A percentile compares a stretch with the other conserved stretches of the same genome.
Evolutionary conservation across 1,140 invertebrate genomes (phyloP).

Genomic region (Camponotus pennsylvanicus): DNA sequence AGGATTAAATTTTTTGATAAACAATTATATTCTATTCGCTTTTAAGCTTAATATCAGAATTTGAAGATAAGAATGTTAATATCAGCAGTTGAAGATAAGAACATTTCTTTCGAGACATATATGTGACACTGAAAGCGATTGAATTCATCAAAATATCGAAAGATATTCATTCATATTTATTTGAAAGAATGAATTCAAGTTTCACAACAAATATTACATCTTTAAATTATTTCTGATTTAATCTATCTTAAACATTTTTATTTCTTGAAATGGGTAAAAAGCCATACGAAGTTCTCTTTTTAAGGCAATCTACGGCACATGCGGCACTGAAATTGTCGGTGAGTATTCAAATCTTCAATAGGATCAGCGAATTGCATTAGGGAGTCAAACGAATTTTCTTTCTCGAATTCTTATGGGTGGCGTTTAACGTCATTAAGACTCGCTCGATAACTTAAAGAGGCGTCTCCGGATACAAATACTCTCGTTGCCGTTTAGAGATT

Average conservation of each 20-base stretch:
- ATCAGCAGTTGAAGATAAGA: not conserved
- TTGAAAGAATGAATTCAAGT: not conserved
- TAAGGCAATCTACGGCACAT: constrained; percentile 21
- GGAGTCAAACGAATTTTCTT: constrained; percentile 65
- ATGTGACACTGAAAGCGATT: not conserved
- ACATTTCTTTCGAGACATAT: not conserved
- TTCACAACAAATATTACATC: not conserved
- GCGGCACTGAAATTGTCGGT: not conserved
- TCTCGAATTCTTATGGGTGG: constrained; percentile 38
- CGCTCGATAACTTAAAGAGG: constrained; percentile 50
- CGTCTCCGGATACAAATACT: constrained; percentile 17
- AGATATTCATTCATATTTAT: not conserved
- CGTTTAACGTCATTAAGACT: constrained; percentile 57
- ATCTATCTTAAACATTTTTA: constrained; percentile 25
- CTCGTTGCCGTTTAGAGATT: not conserved
- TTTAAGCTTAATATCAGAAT: not conserved
- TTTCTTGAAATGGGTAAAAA: not conserved
- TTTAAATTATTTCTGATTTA: constrained; percentile 36
- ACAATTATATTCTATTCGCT: not conserved
- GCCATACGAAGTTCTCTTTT: not conserved
- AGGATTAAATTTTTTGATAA: not conserved
- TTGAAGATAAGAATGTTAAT: not conserved
- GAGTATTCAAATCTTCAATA: constrained; percentile 53
- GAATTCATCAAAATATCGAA: not conserved
- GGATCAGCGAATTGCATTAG: constrained; percentile 63